These are phyloP conservation scores for Eolophus roseicapilla DNA, from an alignment of 2,113 vertebrate species.

Conservation along the genomic window DNA sequence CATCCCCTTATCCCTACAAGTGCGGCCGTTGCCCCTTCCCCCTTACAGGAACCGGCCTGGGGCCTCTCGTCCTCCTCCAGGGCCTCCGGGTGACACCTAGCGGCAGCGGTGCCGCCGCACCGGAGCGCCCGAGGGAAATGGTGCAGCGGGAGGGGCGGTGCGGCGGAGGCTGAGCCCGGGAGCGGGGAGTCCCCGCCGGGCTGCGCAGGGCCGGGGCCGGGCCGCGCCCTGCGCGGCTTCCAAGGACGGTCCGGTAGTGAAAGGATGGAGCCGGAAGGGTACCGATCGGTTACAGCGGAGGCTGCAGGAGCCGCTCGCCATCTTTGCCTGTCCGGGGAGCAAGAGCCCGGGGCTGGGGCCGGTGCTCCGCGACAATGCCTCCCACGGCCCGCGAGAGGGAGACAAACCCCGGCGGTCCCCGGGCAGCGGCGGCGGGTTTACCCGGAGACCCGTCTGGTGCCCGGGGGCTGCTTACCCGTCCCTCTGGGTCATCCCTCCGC, in stretches of 20 bases:
- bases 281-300: not conserved
- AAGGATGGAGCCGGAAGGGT: not conserved
- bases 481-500: not conserved
- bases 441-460: not conserved
- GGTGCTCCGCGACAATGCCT: not conserved
- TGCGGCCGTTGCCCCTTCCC: rapidly evolving
- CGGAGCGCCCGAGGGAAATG: not conserved
- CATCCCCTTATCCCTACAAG: rapidly evolving
- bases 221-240: not conserved
- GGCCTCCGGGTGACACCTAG: not conserved
- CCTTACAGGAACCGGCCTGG: not conserved
- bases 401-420: not conserved
- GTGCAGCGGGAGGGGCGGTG: not conserved
- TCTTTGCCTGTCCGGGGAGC: not conserved
- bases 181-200: too few species aligned
- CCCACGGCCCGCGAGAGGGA: not conserved
- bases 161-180: too few species aligned
- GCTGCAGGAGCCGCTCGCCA: too few species aligned
- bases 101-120: not conserved
- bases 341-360: too few species aligned
- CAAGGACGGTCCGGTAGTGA: not conserved
- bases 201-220: rapidly evolving
- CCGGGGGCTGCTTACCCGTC: rapidly evolving
- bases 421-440: not conserved
- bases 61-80: not conserved